These are phyloP conservation scores for Atethmia centrago DNA, from an alignment of 2,888 invertebrate species.

Conservation along the genomic window DNA sequence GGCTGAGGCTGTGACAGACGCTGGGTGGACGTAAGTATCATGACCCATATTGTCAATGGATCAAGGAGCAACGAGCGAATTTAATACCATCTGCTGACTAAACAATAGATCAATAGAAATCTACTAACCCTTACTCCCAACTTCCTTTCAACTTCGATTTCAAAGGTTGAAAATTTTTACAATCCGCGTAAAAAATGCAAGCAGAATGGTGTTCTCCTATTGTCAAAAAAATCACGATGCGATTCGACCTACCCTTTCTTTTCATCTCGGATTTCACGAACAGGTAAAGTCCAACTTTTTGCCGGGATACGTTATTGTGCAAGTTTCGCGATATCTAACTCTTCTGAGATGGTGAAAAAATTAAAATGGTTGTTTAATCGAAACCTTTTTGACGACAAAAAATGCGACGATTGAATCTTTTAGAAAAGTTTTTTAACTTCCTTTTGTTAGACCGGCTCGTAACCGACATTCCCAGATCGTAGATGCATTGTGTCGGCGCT, in stretches of 20 bases:
- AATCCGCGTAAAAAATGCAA: constrained; percentile 83
- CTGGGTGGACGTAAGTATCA: constrained; percentile 63
- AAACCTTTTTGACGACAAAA: constrained; percentile 84
- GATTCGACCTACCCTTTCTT: constrained; percentile 88
- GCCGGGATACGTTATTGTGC: constrained; percentile 83
- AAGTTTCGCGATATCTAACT: constrained; percentile 87
- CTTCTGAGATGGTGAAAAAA: constrained; percentile 84
- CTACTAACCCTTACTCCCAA: constrained; percentile 86
- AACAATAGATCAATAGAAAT: constrained; percentile 80
- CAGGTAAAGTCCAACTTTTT: constrained; percentile 88
- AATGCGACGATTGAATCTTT: constrained; percentile 81
- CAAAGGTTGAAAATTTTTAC: constrained; percentile 80
- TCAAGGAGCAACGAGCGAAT: constrained; percentile 83
- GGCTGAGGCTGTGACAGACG: constrained; percentile 41
- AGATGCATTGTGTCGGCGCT: constrained; percentile 83
- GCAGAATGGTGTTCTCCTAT: constrained; percentile 73
- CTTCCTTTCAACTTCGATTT: constrained; percentile 86
- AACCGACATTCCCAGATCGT: constrained; percentile 90
- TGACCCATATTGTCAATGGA: constrained; percentile 85
- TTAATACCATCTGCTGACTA: constrained; percentile 80
- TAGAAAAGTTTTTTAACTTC: constrained; percentile 85
- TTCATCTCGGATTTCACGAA: constrained; percentile 88
- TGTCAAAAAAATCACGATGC: constrained; percentile 81
- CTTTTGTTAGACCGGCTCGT: constrained; percentile 84
- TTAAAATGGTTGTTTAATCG: constrained; percentile 85